Conservation (phyloP, 2,113 vertebrate species). For the Protobothrops flavoviridis region DNA sequence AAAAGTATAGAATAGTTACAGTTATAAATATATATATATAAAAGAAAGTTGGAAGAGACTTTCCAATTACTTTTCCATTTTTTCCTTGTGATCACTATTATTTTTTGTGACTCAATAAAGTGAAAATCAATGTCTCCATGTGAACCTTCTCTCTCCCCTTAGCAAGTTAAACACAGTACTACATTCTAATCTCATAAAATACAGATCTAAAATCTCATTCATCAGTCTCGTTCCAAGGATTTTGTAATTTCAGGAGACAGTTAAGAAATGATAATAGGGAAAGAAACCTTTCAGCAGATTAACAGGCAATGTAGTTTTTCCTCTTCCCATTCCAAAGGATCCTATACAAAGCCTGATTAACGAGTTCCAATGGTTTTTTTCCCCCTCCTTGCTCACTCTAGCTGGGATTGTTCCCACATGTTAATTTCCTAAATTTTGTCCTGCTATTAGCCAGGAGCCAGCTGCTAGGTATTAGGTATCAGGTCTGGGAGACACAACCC, state of each 20-base stretch:
- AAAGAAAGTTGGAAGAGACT: background rate
- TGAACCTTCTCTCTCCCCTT: background rate
- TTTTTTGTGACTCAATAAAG: background rate
- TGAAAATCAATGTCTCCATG: background rate
- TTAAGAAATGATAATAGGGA: background rate
- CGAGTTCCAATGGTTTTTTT: background rate
- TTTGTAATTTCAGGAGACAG: background rate
- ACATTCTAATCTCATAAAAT: background rate
- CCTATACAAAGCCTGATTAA: background rate
- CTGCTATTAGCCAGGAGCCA: background rate
- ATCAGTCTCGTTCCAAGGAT: background rate
- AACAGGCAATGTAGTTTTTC: background rate
- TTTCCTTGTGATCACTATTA: background rate
- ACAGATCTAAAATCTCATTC: background rate
- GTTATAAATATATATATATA: background rate
- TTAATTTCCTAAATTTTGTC: background rate
- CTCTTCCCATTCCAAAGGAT: background rate
- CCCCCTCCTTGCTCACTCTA: background rate
- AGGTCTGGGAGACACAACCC: background rate
- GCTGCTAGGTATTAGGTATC: background rate
- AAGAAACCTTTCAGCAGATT: background rate
- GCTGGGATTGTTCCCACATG: background rate
- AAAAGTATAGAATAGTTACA: background rate
- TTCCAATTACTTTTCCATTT: background rate
- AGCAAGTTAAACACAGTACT: background rate